Base-by-base conservation (phyloP, 1,140 invertebrate genomes). In the Ephestia elutella region DNA sequence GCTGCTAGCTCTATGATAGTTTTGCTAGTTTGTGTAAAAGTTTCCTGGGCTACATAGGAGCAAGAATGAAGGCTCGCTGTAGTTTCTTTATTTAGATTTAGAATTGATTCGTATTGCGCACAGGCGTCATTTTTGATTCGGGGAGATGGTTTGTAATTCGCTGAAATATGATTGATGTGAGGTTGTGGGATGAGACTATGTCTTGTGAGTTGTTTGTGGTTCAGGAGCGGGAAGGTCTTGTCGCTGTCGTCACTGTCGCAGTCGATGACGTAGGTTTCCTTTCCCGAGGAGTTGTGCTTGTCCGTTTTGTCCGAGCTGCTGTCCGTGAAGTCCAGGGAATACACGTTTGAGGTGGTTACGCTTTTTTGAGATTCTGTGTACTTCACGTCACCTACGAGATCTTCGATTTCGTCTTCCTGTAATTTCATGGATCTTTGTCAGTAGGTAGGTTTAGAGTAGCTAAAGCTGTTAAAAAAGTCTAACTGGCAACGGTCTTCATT, bases 11-110 rank as follows among this genome's bases (percentile, higher is more conserved):
- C 76, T 25, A 86, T 71, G n/a, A 87, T 82, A 21, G 85, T 86
- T 73, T 85, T 87, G 53, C 85, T 87, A 0, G 85, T 87, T 63
- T 87, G 85, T 11, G 85, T 87, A 28, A 71, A 87, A 35, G 67
- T 82, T 65, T 87, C 81, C 60, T 86, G 74, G 11, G 75, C 64
- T 19, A 77, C 18, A 20, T 73, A 60, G 7, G 69, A 62, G 32
- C 62, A 72, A 51, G 60, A 63, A 15, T 68, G 66, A 2, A 63
- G 9, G 49, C 61, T 70, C 2, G 66, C 57, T 35, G 69, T 58
- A 8, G 60, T 63, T 19, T 61, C 56, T 56, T 59, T 74, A 38
- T 53, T 61, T 3, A 69, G 60, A 65, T 59, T 70, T 44, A 61
- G 53, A 17, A 21, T 49, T 19, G 53, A 38, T 57, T 63, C 48